phyloP scores from a whole-genome alignment of 2,797 vertebrate species.

The Pipistrellus pygmaeus region DNA sequence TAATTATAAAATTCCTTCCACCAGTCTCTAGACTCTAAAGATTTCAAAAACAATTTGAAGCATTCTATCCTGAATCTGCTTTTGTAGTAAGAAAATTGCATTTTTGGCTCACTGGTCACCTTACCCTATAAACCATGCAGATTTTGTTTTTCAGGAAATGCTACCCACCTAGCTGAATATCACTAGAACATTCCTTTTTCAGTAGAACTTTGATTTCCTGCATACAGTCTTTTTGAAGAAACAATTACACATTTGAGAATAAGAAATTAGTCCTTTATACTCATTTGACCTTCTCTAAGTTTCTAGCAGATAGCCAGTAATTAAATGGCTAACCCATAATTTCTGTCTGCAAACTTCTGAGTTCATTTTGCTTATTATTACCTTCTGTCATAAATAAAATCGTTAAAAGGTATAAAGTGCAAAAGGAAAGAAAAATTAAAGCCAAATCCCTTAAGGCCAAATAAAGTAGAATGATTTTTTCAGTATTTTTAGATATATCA shows the following conservation, averaged over 20 bases:
- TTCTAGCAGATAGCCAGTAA: slow-evolving; percentile 24
- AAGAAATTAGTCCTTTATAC: slow-evolving; percentile 42
- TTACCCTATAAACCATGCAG: slow-evolving; percentile 23
- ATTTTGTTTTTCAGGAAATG: slow-evolving; percentile 15
- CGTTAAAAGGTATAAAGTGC: slow-evolving; percentile 31
- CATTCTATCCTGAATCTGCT: slow-evolving; percentile 18
- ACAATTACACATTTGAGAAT: not conserved
- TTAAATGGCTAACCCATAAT: slow-evolving; percentile 9
- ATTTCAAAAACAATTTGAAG: slow-evolving; percentile 63
- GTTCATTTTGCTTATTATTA: slow-evolving; percentile 46
- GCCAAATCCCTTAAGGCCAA: not conserved
- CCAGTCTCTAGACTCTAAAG: not conserved
- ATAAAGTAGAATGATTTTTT: not conserved
- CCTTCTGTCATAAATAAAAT: slow-evolving; percentile 40
- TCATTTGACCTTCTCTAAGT: not conserved
- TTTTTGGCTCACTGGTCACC: not conserved
- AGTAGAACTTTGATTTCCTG: slow-evolving; percentile 33
- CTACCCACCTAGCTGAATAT: not conserved
- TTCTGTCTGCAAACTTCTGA: slow-evolving; percentile 28
- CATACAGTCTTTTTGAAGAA: slow-evolving; percentile 20
- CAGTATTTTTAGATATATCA: not conserved
- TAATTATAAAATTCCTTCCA: slow-evolving; percentile 55
- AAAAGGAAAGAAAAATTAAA: slow-evolving; percentile 59
- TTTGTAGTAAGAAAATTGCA: slow-evolving; percentile 45
- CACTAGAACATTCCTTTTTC: not conserved